Base-by-base conservation (phyloP, 64 coral and sea anemone species). In the Montipora capricornis region DNA sequence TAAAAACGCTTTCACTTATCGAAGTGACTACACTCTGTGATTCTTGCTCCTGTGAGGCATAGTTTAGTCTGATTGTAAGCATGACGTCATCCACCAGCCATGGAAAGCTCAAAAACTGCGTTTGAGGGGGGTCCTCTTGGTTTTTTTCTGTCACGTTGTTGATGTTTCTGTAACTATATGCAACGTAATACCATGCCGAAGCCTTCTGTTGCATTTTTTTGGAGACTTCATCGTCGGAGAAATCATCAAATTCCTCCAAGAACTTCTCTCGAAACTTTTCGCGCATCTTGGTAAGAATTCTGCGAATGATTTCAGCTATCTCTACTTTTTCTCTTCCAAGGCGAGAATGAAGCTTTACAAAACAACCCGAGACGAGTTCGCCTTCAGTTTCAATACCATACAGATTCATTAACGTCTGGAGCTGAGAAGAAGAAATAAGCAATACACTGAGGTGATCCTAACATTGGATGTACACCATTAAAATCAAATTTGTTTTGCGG, bases 11-110 rank as follows among this genome's bases (percentile, higher is more conserved):
- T 48, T 86, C 50, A 8, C 81, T 90, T 15, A 96, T 90, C 2
- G 74, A 81, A 9, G 60, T 80, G 8, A 84, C 45, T 29, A 93
- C n/a, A 47, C 78, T 84, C 44, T 74, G 73, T 0, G 87, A 86
- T 19, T 80, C 50, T 84, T 91, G 87, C 10, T 15, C 69, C 44
- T 88, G 4, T 86, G 47, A 91, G 16, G 52, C 55, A 20, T 76
- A 48, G 16, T 55, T 77, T 10, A 13, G 78, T 78, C 83, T 87
- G 84, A 99, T 89, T n/a, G 73, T 55, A 4, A 93, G 52, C 86
- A 99, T 96, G 80, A 99, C 70, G 87, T 99, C 98, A 92, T 99
- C 98, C 37, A 99, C 89, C 15, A 99, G 37, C 98, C 98, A 99
- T 16, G 98, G 95, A 74, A 99, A 96, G 76, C 98, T 96, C 15